Evolutionary conservation across 1,140 invertebrate genomes (phyloP), one percentile per base, ranked within the genome.

Genomic region (Cephus cinctus): DNA sequence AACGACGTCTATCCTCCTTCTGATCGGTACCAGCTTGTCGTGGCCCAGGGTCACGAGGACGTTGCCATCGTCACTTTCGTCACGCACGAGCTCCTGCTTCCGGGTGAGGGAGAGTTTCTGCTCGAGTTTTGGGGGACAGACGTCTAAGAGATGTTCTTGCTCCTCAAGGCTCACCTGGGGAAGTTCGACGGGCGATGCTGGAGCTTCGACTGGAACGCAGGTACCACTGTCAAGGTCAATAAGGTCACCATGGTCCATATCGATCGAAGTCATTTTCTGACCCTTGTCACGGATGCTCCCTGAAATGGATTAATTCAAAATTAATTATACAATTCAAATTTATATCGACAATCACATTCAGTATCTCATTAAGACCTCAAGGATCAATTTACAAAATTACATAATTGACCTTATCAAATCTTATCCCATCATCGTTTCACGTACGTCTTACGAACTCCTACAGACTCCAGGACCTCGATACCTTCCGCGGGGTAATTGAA

Each of bases 1-100:
- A 4, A 75, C 73, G 0, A 76, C 71, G 46, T 76, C 74, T 32
- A 76, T 76, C 22, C 71, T 57, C 27, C 73, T 74, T 0, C 63
- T 52, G 2, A 62, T 55, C 4, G 74, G 71, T 1, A 76, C 65
- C 0, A 73, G 61, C 27, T 75, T 65, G 36, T 76, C 74, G 27
- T 76, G 73, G 2, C 73, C 73, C 12, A 76, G 42, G 2, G 69
- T 76, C 20, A 76, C 69, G 11, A 76, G 43, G 1, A 75, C 59
- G 8, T 71, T 57, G 3, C 54, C 55, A 5, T 63, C 59, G 8
- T 63, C 54, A 22, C 23, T 27, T 15, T 61, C 41, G 27, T 50
- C 27, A 3, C 47, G 40, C 11, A 58, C 40, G 22, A 50, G 47
- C 12, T 65, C 56, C 16, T 69, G 61, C 12, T 60, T 51, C 2